phyloP scores from a whole-genome alignment of 2,797 vertebrate species.

The Megalops cyprinoides region DNA sequence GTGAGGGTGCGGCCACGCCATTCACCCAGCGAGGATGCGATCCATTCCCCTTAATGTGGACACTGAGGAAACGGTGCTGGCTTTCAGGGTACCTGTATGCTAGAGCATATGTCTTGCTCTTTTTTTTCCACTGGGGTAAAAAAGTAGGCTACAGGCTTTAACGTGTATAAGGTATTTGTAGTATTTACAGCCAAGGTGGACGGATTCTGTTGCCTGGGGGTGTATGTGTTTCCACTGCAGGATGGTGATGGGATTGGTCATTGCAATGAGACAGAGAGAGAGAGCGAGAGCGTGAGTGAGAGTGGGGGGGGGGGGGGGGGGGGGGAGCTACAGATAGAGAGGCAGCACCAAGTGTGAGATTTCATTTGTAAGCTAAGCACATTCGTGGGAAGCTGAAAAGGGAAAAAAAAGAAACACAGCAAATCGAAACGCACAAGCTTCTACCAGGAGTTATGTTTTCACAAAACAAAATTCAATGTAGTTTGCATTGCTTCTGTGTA shows the following conservation, averaged over 20 bases:
- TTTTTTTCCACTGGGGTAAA: neutral
- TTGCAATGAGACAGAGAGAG: neutral
- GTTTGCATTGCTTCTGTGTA: neutral
- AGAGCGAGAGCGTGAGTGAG: neutral
- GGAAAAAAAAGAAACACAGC: neutral
- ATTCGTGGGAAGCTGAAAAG: conserved; percentile 23
- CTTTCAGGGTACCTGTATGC: neutral
- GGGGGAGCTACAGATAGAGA: conserved; percentile 8
- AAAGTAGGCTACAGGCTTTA: neutral
- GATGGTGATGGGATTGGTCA: neutral
- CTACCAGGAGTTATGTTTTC: neutral
- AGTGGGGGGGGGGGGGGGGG: neutral
- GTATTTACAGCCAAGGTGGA: conserved; percentile 14
- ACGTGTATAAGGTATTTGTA: neutral
- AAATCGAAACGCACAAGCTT: conserved; percentile 26
- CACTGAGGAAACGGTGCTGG: neutral
- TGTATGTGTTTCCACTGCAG: neutral
- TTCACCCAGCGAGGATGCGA: neutral
- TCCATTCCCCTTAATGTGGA: neutral
- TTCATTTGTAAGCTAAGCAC: conserved; percentile 39
- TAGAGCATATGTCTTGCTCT: neutral
- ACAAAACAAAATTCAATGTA: neutral
- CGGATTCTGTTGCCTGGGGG: neutral
- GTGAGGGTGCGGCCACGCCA: no score
- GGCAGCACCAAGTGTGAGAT: neutral